A percentile compares a stretch with the other conserved stretches of the same genome.
These are phyloP conservation scores for Elephantulus edwardii DNA, from an alignment of 2,113 vertebrate species.

Conservation along the genomic window DNA sequence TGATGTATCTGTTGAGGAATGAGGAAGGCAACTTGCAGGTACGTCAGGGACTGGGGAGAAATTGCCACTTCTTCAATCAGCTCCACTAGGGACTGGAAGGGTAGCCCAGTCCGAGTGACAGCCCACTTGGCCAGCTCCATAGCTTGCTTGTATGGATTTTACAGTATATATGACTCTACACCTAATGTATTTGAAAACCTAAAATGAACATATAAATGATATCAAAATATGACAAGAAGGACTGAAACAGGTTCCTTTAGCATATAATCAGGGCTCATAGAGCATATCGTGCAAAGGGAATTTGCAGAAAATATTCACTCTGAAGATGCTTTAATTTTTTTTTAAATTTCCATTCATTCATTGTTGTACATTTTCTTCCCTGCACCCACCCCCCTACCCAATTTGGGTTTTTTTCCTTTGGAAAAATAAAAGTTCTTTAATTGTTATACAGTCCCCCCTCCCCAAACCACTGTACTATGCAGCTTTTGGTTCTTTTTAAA, in stretches of 20 bases:
- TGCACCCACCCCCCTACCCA: too few relatives aligned
- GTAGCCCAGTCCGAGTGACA: neutral
- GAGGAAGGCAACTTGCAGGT: neutral
- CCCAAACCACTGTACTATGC: too few relatives aligned
- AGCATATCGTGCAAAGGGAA: neutral
- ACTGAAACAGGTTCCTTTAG: neutral
- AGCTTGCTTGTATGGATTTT: neutral
- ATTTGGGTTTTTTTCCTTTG: too few relatives aligned
- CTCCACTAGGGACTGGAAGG: neutral
- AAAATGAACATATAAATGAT: neutral
- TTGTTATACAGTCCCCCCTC: too few relatives aligned
- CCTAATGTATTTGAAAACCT: neutral
- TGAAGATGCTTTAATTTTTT: too few relatives aligned
- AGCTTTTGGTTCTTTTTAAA: too few relatives aligned
- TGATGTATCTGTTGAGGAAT: slow-evolving; percentile 13
- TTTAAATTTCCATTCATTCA: too few relatives aligned
- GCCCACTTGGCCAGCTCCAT: neutral
- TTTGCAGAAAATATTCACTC: slow-evolving; percentile 19
- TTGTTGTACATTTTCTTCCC: too few relatives aligned
- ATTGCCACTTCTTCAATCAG: neutral
- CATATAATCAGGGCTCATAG: neutral
- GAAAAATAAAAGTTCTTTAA: too few relatives aligned
- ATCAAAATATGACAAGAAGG: neutral
- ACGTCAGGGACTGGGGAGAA: neutral
- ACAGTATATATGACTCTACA: neutral